These are phyloP conservation scores for Dolichotis patagonum DNA, from an alignment of 2,113 vertebrate species.

Conservation along the genomic window DNA sequence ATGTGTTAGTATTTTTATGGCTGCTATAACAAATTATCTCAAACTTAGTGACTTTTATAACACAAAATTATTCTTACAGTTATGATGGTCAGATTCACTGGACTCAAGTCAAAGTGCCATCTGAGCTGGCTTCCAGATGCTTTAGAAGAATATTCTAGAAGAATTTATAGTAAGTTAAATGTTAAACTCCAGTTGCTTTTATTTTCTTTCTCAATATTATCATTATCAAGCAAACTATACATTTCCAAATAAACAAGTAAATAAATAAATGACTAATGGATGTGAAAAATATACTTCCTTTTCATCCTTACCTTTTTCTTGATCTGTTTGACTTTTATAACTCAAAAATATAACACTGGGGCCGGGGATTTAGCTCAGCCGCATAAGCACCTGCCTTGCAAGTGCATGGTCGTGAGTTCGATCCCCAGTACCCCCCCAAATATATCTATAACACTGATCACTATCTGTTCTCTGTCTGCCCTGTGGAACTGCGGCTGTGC, in stretches of 20 bases:
- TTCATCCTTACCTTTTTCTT: neutral
- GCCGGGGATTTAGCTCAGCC: too few species aligned
- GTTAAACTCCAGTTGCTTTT: neutral
- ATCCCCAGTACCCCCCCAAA: too few species aligned
- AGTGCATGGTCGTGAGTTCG: too few species aligned
- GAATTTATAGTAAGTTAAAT: neutral
- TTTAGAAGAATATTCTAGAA: neutral
- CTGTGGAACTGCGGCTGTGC: too few species aligned
- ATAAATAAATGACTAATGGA: neutral
- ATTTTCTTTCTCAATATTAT: constrained; percentile 34
- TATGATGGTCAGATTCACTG: neutral
- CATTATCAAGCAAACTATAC: neutral
- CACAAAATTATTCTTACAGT: neutral
- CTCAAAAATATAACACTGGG: neutral
- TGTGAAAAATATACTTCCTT: neutral
- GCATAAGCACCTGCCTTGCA: too few species aligned
- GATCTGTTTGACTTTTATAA: neutral
- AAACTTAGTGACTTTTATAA: neutral
- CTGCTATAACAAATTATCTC: neutral
- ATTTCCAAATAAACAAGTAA: neutral
- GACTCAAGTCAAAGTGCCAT: neutral
- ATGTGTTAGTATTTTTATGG: neutral
- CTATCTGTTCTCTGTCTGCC: neutral
- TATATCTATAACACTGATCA: too few species aligned
- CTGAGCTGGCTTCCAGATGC: neutral